Evolutionary conservation across 1,140 invertebrate genomes (phyloP).

Genomic region (Thaumatotibia leucotreta): DNA sequence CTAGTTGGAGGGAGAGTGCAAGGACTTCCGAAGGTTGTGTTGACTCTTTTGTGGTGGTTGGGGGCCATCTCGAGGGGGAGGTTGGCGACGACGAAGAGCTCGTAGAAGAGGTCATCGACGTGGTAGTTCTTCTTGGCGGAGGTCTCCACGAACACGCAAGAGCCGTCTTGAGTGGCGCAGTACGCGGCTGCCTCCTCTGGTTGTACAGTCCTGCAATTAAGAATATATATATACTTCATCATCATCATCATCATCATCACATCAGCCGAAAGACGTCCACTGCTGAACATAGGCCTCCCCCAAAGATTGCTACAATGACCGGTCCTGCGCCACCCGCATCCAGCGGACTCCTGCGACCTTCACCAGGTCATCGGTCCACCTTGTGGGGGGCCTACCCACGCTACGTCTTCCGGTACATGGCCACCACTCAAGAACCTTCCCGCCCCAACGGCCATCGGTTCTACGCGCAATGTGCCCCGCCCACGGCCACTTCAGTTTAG

Average conservation of each 20-base stretch:
- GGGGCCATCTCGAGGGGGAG: constrained; percentile 92
- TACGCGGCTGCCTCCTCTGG: constrained; percentile 83
- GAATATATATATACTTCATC: constrained; percentile 77
- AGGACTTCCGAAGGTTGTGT: constrained; percentile 82
- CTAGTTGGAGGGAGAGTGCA: constrained; percentile 82
- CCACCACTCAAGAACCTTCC: too few species aligned
- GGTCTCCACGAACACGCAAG: constrained; percentile 87
- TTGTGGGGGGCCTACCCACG: too few species aligned
- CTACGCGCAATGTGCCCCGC: too few species aligned
- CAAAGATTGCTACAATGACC: too few species aligned
- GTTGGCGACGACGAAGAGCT: constrained; percentile 87
- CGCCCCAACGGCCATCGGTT: too few species aligned
- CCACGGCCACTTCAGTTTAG: too few species aligned
- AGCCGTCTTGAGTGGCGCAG: constrained; percentile 82
- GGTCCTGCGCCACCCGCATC: too few species aligned
- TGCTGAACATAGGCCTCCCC: too few species aligned
- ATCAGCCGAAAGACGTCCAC: too few species aligned
- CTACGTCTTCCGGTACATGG: too few species aligned
- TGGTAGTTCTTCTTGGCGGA: constrained; percentile 88
- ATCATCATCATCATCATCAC: constrained; percentile 91
- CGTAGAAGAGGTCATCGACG: constrained; percentile 89
- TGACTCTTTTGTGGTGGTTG: constrained; percentile 86
- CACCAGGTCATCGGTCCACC: too few species aligned
- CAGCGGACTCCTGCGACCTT: too few species aligned
- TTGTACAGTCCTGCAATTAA: constrained; percentile 79